phyloP scores from a whole-genome alignment of 2,888 invertebrate species.

The Phalera bucephala region DNA sequence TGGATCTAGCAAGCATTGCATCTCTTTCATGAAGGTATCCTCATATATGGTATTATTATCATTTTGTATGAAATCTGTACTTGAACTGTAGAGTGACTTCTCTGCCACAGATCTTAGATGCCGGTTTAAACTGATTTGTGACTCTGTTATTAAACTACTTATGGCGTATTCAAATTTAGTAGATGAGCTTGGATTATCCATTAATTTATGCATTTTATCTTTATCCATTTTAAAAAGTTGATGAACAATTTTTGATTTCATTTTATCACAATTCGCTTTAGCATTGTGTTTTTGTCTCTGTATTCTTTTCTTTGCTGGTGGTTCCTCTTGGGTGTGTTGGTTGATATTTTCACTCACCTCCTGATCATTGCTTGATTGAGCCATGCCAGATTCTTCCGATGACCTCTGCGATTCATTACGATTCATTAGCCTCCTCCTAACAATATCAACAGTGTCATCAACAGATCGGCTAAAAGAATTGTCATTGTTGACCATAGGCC shows the following conservation, averaged over 20 bases:
- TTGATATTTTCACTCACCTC: constrained; percentile 25
- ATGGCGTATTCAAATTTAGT: constrained; percentile 79
- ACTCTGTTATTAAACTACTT: constrained; percentile 74
- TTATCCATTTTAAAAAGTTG: constrained; percentile 79
- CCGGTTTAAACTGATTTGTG: constrained; percentile 72
- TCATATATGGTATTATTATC: constrained; percentile 86
- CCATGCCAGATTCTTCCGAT: constrained; percentile 29
- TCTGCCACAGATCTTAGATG: constrained; percentile 74
- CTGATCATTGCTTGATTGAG: constrained; percentile 31
- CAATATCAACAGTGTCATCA: constrained; percentile 73
- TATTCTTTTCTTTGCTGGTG: constrained; percentile 48
- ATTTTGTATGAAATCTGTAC: constrained; percentile 79
- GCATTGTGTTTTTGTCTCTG: constrained; percentile 46
- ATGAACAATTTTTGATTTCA: constrained; percentile 75
- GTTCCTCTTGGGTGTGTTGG: constrained; percentile 43
- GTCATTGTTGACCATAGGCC: constrained; percentile 54
- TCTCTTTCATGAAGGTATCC: constrained; percentile 89
- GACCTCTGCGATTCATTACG: constrained; percentile 54
- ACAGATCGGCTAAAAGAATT: constrained; percentile 65
- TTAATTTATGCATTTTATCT: constrained; percentile 71
- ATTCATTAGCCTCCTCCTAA: constrained; percentile 60
- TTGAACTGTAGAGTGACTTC: constrained; percentile 64
- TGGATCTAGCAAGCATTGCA: constrained; percentile 83
- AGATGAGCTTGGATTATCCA: constrained; percentile 77
- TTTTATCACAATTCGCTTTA: constrained; percentile 66